These are phyloP conservation scores for Lithophane leautieri DNA, from an alignment of 2,888 invertebrate genomes.

Conservation along the genomic window DNA sequence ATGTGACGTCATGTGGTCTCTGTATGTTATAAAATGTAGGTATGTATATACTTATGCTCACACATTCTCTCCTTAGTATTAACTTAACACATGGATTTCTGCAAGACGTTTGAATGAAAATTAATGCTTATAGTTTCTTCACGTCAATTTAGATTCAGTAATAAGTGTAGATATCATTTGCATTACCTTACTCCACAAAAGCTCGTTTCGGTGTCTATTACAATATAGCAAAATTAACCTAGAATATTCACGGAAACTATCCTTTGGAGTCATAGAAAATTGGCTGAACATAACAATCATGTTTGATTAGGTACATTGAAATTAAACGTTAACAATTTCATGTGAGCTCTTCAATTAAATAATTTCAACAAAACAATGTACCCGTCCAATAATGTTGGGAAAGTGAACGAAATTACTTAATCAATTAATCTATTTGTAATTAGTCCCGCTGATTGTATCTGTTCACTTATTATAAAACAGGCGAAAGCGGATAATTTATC, in stretches of 20 bases:
- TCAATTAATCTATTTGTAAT: constrained; percentile 60
- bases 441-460: constrained; percentile 59
- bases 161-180: background rate
- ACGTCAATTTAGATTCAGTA: background rate
- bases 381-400: constrained; percentile 5
- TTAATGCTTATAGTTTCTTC: background rate
- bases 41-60: too few species aligned
- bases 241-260: background rate
- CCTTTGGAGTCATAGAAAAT: background rate
- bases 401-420: constrained; percentile 30
- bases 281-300: background rate
- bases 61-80: background rate
- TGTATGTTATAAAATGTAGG: background rate
- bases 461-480: constrained; percentile 64
- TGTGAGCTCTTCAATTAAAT: background rate
- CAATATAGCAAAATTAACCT: background rate
- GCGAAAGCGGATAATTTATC: constrained; percentile 61
- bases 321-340: too few species aligned
- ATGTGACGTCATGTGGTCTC: constrained; percentile 32
- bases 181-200: background rate
- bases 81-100: background rate
- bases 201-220: background rate
- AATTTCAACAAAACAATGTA: background rate
- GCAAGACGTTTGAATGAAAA: background rate
- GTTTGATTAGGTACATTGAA: background rate